These are phyloP conservation scores for Tetraneura akinire DNA, from an alignment of 1,140 invertebrate genomes.

Conservation along the genomic window DNA sequence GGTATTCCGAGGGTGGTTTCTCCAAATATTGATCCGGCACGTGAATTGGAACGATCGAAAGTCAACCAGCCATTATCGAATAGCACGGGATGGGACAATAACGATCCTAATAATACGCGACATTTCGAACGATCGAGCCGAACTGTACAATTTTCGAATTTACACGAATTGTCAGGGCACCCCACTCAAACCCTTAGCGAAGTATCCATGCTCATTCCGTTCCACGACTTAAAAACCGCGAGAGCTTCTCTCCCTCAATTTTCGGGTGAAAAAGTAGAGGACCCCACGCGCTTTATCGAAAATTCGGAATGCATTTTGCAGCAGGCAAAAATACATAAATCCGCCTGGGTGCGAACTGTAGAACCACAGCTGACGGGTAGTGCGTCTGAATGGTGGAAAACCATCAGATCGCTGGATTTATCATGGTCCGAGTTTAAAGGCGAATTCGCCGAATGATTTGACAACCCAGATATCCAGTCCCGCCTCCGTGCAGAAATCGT, in stretches of 20 bases:
- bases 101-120: too few species aligned
- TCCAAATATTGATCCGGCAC: too few species aligned
- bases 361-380: neutral
- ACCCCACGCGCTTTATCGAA: neutral
- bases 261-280: neutral
- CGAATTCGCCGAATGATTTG: neutral
- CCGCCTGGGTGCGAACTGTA: neutral
- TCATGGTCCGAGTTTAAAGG: neutral
- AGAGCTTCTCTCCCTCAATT: neutral
- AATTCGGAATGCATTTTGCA: neutral
- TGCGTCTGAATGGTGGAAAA: neutral
- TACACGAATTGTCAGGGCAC: too few species aligned
- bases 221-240: neutral
- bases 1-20: too few species aligned
- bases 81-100: too few species aligned
- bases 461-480: neutral
- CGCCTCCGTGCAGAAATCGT: neutral
- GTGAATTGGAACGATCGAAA: too few species aligned
- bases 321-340: neutral
- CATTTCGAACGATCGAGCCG: too few species aligned
- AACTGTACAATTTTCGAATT: too few species aligned
- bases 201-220: neutral
- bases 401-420: neutral
- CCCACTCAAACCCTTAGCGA: too few species aligned
- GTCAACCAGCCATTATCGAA: too few species aligned